Evolutionary conservation across 2,113 vertebrate genomes (phyloP).

Genomic region (Helogale parvula): DNA sequence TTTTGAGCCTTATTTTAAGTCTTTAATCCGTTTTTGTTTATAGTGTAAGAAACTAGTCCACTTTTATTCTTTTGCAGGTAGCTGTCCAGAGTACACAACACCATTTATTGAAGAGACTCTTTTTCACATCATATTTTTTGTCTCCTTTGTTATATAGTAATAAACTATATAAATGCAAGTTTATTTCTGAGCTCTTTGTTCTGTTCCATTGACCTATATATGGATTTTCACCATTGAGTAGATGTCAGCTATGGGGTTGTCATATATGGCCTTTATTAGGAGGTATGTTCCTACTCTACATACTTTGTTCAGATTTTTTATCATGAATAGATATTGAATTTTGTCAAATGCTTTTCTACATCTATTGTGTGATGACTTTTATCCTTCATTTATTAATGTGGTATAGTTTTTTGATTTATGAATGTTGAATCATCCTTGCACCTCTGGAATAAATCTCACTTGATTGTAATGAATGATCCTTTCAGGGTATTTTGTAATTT

Average conservation of each 20-base stretch:
- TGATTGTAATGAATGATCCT: not conserved
- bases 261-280: not conserved
- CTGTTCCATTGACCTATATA: not conserved
- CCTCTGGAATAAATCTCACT: not conserved
- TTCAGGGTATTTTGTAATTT: not conserved
- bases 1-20: not conserved
- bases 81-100: not conserved
- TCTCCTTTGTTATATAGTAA: not conserved
- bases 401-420: not conserved
- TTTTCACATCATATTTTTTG: not conserved
- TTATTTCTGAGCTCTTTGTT: not conserved
- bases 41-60: not conserved
- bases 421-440: not conserved
- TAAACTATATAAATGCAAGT: not conserved
- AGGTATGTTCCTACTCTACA: not conserved
- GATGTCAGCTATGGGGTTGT: not conserved
- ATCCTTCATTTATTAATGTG: not conserved
- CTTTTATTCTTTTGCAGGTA: not conserved
- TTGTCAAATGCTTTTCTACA: not conserved
- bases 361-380: not conserved
- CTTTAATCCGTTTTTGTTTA: not conserved
- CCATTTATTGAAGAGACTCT: not conserved
- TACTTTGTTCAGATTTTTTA: not conserved
- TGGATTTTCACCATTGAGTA: not conserved
- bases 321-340: not conserved